Conservation (phyloP, 2,888 invertebrate species). For the Glomeris marginata region DNA sequence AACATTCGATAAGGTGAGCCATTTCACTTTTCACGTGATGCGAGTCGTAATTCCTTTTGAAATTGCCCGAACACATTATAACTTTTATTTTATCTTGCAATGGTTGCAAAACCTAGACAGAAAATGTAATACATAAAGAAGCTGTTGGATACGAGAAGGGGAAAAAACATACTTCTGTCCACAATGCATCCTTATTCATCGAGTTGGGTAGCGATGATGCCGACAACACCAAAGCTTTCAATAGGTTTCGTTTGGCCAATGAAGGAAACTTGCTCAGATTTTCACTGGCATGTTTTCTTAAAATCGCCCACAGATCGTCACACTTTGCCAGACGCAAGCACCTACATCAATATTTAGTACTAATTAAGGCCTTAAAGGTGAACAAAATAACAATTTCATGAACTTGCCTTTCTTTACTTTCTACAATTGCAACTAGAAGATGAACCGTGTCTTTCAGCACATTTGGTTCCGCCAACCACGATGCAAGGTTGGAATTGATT, state of each 20-base stretch:
- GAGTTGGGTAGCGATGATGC: conserved; percentile 35
- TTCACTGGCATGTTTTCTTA: conserved; percentile 37
- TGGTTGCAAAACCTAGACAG: conserved; percentile 34
- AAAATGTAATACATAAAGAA: not conserved
- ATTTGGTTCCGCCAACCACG: conserved; percentile 45
- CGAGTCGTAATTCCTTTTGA: conserved; percentile 40
- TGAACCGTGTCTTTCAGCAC: conserved; percentile 47
- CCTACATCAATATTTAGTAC: conserved; percentile 29
- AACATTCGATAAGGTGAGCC: conserved; percentile 57
- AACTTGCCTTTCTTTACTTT: conserved; percentile 37
- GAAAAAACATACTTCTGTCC: not conserved
- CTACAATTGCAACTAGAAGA: conserved; percentile 41
- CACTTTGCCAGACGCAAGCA: conserved; percentile 41
- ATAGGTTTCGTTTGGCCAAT: conserved; percentile 47
- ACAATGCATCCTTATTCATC: conserved; percentile 20
- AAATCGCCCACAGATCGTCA: conserved; percentile 39
- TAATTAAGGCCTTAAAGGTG: not conserved
- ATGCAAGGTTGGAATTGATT: conserved; percentile 44
- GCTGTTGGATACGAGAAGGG: not conserved
- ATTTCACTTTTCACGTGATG: conserved; percentile 50
- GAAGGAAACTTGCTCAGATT: conserved; percentile 40
- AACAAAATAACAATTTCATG: conserved; percentile 1
- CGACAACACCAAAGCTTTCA: conserved; percentile 53
- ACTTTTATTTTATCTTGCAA: conserved; percentile 41
- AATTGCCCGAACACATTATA: conserved; percentile 38